Conservation (phyloP, 2,888 invertebrate species). For the Microchrysa polita region DNA sequence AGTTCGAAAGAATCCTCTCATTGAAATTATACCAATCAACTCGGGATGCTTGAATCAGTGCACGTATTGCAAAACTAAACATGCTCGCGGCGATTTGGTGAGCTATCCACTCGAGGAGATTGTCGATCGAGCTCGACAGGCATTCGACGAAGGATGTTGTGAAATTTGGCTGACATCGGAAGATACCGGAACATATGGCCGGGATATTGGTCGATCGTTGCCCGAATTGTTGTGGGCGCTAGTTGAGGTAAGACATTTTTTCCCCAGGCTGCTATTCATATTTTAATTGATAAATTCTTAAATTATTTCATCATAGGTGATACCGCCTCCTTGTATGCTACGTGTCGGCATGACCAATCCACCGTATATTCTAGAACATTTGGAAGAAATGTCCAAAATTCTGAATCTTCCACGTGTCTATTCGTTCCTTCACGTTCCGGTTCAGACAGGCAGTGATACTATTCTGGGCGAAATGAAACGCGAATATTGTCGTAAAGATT, state of each 20-base stretch:
- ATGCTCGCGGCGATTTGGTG: slow-evolving; percentile 95
- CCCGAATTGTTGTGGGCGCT: slow-evolving; percentile 87
- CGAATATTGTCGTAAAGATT: slow-evolving; percentile 91
- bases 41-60: slow-evolving; percentile 98
- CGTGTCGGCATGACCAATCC: slow-evolving; percentile 99
- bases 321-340: slow-evolving; percentile 75
- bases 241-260: slow-evolving; percentile 68
- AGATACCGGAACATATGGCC: slow-evolving; percentile 97
- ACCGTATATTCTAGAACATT: slow-evolving; percentile 95
- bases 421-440: slow-evolving; percentile 95
- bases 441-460: slow-evolving; percentile 96
- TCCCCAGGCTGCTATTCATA: no score
- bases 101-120: slow-evolving; percentile 93
- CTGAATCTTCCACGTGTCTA: slow-evolving; percentile 90
- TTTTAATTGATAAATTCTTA: neutral
- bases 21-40: slow-evolving; percentile 97
- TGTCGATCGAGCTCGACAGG: slow-evolving; percentile 84
- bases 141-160: slow-evolving; percentile 90
- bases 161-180: slow-evolving; percentile 99
- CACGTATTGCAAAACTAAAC: slow-evolving; percentile 98
- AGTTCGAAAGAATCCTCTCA: slow-evolving; percentile 92
- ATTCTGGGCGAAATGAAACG: slow-evolving; percentile 96
- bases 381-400: slow-evolving; percentile 88
- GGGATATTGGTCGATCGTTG: slow-evolving; percentile 89
- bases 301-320: slow-evolving; percentile 53